These are phyloP conservation scores for Lacanobia wlatinum DNA, from an alignment of 2,888 invertebrate species.

Conservation along the genomic window DNA sequence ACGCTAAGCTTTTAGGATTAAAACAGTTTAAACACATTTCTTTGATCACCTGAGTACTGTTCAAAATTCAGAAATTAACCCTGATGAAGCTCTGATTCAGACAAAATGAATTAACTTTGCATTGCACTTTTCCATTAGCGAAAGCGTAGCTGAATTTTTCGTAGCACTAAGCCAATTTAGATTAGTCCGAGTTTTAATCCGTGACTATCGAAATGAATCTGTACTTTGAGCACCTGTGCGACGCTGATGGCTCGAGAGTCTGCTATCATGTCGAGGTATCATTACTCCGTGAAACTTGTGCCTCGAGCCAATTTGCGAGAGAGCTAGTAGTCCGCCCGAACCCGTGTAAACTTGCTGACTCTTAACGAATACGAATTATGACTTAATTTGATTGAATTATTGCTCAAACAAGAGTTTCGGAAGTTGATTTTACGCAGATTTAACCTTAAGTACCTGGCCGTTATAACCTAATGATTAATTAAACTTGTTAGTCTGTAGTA, in stretches of 20 bases:
- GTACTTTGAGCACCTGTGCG: conserved; percentile 40
- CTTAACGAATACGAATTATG: conserved; percentile 72
- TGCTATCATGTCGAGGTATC: conserved; percentile 61
- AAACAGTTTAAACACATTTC: neutral
- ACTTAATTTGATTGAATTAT: conserved; percentile 79
- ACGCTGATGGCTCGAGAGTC: conserved; percentile 13
- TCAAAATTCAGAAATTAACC: conserved; percentile 2
- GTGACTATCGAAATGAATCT: conserved; percentile 30
- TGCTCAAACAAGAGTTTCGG: conserved; percentile 52
- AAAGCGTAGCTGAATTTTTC: conserved; percentile 26
- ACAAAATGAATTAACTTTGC: conserved; percentile 8
- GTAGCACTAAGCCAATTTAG: conserved; percentile 31
- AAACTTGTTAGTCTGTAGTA: conserved; percentile 11
- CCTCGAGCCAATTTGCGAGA: conserved; percentile 76
- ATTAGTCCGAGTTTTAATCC: conserved; percentile 36
- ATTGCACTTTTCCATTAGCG: conserved; percentile 11
- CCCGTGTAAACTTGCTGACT: conserved; percentile 74
- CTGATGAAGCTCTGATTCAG: conserved; percentile 6
- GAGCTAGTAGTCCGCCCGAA: conserved; percentile 61
- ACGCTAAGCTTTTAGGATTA: neutral
- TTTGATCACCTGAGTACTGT: neutral
- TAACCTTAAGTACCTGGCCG: conserved; percentile 33
- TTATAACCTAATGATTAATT: conserved; percentile 35
- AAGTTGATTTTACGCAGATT: conserved; percentile 59
- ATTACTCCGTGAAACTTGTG: conserved; percentile 74